Evolutionary conservation across 1,140 invertebrate species (phyloP), one percentile per base, ranked within the genome.

Genomic region (Drosophila athabasca): DNA sequence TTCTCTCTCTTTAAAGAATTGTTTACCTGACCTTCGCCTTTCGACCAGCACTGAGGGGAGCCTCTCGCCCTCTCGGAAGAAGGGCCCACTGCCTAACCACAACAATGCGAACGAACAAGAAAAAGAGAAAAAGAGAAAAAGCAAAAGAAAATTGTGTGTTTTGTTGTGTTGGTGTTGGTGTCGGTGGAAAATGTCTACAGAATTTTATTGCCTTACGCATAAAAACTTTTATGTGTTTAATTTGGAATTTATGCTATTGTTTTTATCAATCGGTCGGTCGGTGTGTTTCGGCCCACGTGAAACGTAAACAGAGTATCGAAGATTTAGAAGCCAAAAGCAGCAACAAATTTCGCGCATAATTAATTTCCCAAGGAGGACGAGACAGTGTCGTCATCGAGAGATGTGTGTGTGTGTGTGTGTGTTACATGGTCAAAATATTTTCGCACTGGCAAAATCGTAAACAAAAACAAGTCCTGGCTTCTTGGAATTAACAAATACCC

Each of bases 211-310:
- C 77, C 55, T 58, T 57, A 52, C 77, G 69, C 81, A 84, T 84
- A 81, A 84, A 76, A 84, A 77, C 73, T 87, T 84, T 84, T 84
- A 84, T 84, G 81, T 87, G 81, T 84, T 84, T 84, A 87, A 84
- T 84, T 84, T 84, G 82, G 82, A 84, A 87, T 84, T 87, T 84
- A 83, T 78, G 80, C 81, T 87, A 84, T 84, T 84, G 81, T 84
- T 84, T 84, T 84, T 84, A 84, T 87, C 77, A 84, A 84, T 84
- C 64, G 24, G 24, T 26, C 24, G 24, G 4, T 26, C 24, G 24
- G 17, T 19, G 17, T 19, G 17, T 19, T 19, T 19, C 11, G 19
- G 15, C 29, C 13, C 15, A 15, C 24, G 50, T 46, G 9, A 15
- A 65, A 74, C 74, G 70, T 74, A 76, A 76, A 76, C 73, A 81